Conservation (phyloP, 2,113 vertebrate genomes). For the Terrapene triunguis region DNA sequence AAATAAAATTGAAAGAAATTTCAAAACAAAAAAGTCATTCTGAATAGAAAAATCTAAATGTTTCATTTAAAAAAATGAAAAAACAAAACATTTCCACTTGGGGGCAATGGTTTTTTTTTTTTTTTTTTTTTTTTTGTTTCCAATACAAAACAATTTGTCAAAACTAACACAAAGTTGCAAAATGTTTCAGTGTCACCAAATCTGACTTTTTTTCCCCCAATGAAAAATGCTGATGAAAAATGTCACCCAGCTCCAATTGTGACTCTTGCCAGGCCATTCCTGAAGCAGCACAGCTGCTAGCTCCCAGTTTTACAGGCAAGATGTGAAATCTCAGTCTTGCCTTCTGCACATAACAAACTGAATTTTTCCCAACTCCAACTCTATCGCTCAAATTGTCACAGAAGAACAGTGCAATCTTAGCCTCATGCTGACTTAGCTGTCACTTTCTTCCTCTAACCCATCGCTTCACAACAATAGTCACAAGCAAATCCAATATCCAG, state of each 20-base stretch:
- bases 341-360: not conserved
- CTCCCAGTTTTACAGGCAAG: not conserved
- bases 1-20: not conserved
- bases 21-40: not conserved
- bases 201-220: not conserved
- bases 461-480: not conserved
- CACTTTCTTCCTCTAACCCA: not conserved
- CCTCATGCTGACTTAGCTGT: not conserved
- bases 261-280: not conserved
- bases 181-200: not conserved
- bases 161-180: not conserved
- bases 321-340: rapidly evolving
- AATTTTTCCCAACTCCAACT: not conserved
- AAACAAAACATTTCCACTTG: not conserved
- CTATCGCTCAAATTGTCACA: not conserved
- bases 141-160: not conserved
- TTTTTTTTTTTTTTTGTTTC: not conserved
- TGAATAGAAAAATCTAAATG: not conserved
- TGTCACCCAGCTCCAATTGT: not conserved
- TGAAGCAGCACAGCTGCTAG: not conserved
- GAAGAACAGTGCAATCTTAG: not conserved
- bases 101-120: not conserved
- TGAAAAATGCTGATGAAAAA: not conserved
- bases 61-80: not conserved
- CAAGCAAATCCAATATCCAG: not conserved